Evolutionary conservation across 2,888 invertebrate species (phyloP), one percentile per base, ranked within the genome.

Genomic region (Thymelicus acteon): DNA sequence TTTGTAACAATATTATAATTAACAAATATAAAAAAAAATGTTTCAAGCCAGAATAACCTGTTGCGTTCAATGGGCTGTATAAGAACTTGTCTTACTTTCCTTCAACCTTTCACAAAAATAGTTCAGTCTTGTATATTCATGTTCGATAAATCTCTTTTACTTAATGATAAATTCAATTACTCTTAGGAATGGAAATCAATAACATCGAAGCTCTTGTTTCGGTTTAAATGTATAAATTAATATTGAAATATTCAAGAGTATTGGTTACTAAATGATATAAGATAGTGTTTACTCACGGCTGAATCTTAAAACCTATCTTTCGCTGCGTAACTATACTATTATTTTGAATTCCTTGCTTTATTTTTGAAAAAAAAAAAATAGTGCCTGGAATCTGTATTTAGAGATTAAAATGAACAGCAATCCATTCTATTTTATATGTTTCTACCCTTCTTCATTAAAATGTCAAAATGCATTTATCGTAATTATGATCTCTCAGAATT

Each of bases 181-280:
- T 31, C 39, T 39, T 39, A 7, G 12, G 48, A 31, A 62, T 24
- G 52, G 37, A 64, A 52, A 64, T 64, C 39, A 64, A 19, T 52
- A 13, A 64, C 52, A 54, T 19, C 6, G 47, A 31, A n/a, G 31
- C 52, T 54, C 40, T 64, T 64, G 54, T 54, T 54, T 24, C 40
- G 24, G 40, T 64, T 62, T 52, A 54, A 64, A 64, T 64, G 10
- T 12, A 44, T 44, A 12, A 44, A 44, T 12, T 44, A 40, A 49
- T n/a, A 7, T 54, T 63, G 40, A 54, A 64, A 64, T 64, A 64
- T 64, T 64, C 19, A 64, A 52, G 19, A 65, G 31, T 57, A 37
- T 52, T 15, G 6, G 7, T 49, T 49, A 13, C 12, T 47, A 47
- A 47, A 12, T 47, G 47, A 31, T 31, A 31, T 1, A 31, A 31